Base-by-base conservation (phyloP, 2,888 invertebrate genomes). In the Dolichopus griseipennis region DNA sequence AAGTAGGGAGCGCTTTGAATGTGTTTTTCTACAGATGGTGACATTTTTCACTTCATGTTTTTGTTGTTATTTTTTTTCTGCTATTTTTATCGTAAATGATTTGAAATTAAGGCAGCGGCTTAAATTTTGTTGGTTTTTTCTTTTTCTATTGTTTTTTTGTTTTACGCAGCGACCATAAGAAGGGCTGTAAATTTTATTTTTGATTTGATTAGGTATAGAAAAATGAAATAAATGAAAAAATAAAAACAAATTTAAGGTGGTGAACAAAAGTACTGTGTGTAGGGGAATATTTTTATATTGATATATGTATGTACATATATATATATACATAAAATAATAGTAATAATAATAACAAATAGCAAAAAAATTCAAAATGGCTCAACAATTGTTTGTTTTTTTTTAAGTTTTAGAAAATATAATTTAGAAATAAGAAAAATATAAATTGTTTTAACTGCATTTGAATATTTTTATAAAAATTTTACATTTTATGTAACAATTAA, bases 101-200 rank as follows among this genome's bases (percentile, higher is more conserved):
- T 52, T 52, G 18, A 52, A 52, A 52, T 52, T 52, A n/a, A 52
- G 52, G 52, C 52, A 52, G 52, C 52, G 52, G 52, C 52, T 52
- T 18, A 52, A 52, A 18, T 52, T 6, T n/a, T 52, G 1, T 52
- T 52, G 9, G 15, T n/a, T 18, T 5, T 27, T 52, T 52, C 3
- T 52, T 7, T 52, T n/a, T 18, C 2, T n/a, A 7, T 52, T 18
- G 9, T 9, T 52, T 18, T 52, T 52, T 52, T 18, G 18, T 52
- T 18, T 52, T 52, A 6, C 18, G 15, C 12, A 52, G 9, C 52
- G 9, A 52, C 12, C 9, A 41, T 41, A 12, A 52, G 52, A 52
- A 52, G 52, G 52, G 52, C 15, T 52, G 52, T 18, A n/a, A 52
- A 52, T 18, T 2, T 4, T 2, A 12, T 41, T 41, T 41, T 27